Evolutionary conservation across 2,797 vertebrate genomes (phyloP).

Genomic region (Spondyliosoma cantharus): DNA sequence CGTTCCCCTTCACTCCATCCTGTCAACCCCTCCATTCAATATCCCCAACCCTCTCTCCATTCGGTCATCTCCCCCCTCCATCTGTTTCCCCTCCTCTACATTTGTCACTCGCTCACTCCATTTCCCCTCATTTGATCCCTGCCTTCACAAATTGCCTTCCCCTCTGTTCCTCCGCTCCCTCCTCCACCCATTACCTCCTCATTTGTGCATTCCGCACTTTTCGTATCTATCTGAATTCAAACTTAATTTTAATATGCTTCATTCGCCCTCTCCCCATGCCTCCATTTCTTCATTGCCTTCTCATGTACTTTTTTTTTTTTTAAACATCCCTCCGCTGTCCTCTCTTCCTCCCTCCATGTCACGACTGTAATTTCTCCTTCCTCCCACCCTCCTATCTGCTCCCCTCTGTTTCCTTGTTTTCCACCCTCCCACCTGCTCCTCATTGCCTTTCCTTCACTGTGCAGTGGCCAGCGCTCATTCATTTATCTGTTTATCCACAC

Average conservation of each 20-base stretch:
- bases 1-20: neutral
- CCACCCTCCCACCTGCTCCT: constrained; percentile 25
- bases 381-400: constrained; percentile 21
- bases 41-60: constrained; percentile 14
- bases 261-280: neutral
- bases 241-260: constrained; percentile 38
- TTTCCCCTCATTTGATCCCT: constrained; percentile 43
- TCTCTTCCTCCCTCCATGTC: constrained; percentile 21
- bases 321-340: constrained; percentile 7
- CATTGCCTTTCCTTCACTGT: constrained; percentile 19
- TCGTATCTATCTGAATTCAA: constrained; percentile 33
- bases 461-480: constrained; percentile 52
- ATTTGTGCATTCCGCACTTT: constrained; percentile 41
- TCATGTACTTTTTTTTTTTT: constrained; percentile 4
- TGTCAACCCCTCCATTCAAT: constrained; percentile 7
- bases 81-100: constrained; percentile 39
- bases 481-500: constrained; percentile 60
- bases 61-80: constrained; percentile 26
- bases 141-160: constrained; percentile 35
- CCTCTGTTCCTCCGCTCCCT: constrained; percentile 12
- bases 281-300: constrained; percentile 2
- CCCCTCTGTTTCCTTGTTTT: constrained; percentile 1
- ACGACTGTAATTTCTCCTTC: constrained; percentile 38
- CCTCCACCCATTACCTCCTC: constrained; percentile 43
- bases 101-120: constrained; percentile 24